phyloP scores from a whole-genome alignment of 2,888 invertebrate genomes.

The Drosophila mettleri region DNA sequence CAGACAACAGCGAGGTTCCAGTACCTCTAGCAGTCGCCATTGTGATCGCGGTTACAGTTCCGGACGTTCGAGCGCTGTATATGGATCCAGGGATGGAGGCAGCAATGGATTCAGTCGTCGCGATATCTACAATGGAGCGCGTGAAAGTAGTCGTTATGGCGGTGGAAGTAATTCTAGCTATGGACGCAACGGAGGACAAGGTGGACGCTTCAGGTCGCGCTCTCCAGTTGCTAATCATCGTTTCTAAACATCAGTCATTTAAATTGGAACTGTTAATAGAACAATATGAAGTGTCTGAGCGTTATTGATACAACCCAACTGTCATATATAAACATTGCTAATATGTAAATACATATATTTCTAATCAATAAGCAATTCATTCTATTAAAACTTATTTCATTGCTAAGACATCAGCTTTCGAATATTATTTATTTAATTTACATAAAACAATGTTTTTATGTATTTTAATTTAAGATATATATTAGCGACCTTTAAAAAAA shows the following conservation, averaged over 20 bases:
- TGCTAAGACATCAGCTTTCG: conserved; percentile 57
- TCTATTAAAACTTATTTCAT: conserved; percentile 45
- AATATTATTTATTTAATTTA: conserved; percentile 59
- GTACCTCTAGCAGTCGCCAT: conserved; percentile 75
- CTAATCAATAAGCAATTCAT: conserved; percentile 47
- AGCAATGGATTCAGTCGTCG: conserved; percentile 80
- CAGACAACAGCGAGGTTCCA: conserved; percentile 86
- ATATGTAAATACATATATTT: conserved; percentile 54
- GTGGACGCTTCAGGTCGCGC: conserved; percentile 83
- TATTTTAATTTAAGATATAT: conserved; percentile 63
- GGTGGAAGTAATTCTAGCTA: conserved; percentile 85
- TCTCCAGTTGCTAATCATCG: conserved; percentile 82
- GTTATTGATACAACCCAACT: conserved; percentile 41
- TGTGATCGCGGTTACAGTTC: conserved; percentile 82
- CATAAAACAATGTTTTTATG: conserved; percentile 44
- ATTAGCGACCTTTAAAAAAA: conserved; percentile 58
- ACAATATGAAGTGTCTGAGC: conserved; percentile 33
- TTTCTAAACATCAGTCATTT: conserved; percentile 54
- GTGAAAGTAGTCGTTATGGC: conserved; percentile 81
- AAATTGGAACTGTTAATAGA: conserved; percentile 38
- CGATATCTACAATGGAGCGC: conserved; percentile 76
- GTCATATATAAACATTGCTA: conserved; percentile 52
- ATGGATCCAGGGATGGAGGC: conserved; percentile 82
- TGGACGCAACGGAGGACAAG: conserved; percentile 85
- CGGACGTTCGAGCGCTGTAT: conserved; percentile 76